Base-by-base conservation (phyloP, 2,888 invertebrate genomes). In the Protodeltote pygarga region DNA sequence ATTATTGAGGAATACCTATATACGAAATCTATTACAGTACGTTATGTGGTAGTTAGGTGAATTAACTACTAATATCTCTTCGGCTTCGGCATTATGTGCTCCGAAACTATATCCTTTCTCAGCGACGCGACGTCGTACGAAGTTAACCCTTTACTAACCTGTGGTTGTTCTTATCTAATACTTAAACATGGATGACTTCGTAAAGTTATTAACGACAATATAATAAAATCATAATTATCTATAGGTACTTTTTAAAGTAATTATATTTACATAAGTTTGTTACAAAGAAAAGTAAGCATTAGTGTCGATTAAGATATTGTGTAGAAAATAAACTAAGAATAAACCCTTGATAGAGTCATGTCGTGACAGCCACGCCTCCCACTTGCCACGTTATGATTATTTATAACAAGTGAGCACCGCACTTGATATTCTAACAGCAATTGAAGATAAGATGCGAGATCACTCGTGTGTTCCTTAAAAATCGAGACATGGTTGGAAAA, bases 281-380 rank as follows among this genome's bases (percentile, higher is more conserved):
- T 28, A 28, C 1, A 29, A 31, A 15, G 8, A 24, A 35, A 32
- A 23, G n/a, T 20, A 31, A 28, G 38, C 21, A 15, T 24, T 37
- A 32, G 10, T 37, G 37, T 44, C 27, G 20, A 46, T 50, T 49
- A 50, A 47, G 58, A 50, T 37, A 50, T 61, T 38, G 47, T 40
- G 28, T 11, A 17, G 4, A 27, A 13, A 20, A 35, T 53, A 32
- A 46, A 50, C 42, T 54, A 45, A 61, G 64, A 64, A 75, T 66
- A 67, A 59, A 55, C 35, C 35, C 57, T 55, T 54, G 48, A 71
- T 65, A 58, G 51, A 60, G 48, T 66, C 47, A 51, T 58, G 47
- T 54, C 29, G 51, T 24, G 49, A 60, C 50, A 53, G 53, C 65
- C 70, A 73, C 73, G 66, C 74, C 74, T 72, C 62, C 59, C 44